Percentiles rank a stretch among this genome's conserved stretches.
These are phyloP conservation scores for Bos indicus DNA, from an alignment of 2,113 vertebrate species.

Conservation along the genomic window DNA sequence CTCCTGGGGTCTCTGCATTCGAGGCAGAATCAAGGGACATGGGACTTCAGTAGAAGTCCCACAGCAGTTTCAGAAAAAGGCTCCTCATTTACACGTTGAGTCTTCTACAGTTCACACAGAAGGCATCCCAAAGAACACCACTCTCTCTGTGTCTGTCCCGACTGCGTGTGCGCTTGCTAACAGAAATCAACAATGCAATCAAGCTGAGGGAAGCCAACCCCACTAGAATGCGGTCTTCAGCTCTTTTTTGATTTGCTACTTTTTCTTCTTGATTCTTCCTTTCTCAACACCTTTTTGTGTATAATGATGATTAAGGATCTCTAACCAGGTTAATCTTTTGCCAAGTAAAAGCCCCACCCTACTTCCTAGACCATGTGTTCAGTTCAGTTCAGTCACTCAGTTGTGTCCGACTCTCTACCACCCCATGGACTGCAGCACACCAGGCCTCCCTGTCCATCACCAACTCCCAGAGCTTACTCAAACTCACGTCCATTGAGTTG, in stretches of 20 bases:
- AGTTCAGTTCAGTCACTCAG: neutral
- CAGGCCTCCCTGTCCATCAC: neutral
- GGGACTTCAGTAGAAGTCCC: neutral
- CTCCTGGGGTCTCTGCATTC: neutral
- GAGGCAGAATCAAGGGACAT: neutral
- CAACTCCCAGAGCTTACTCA: neutral
- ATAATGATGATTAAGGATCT: neutral
- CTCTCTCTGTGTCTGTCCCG: neutral
- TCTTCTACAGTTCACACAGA: neutral
- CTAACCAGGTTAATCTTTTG: neutral
- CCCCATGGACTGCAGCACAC: rapidly evolving
- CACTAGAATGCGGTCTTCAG: neutral
- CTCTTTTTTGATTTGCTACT: neutral
- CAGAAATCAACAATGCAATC: neutral
- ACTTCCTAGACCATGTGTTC: no score
- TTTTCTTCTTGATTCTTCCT: neutral
- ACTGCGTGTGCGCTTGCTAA: neutral
- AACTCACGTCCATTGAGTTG: neutral
- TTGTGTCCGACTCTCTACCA: neutral
- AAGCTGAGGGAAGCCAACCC: neutral
- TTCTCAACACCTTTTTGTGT: neutral
- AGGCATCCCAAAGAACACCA: neutral
- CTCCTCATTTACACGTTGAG: neutral
- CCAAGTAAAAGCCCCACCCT: rapidly evolving
- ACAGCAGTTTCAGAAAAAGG: neutral